phyloP scores from a whole-genome alignment of 2,797 vertebrate genomes.

The Podarcis siculus region DNA sequence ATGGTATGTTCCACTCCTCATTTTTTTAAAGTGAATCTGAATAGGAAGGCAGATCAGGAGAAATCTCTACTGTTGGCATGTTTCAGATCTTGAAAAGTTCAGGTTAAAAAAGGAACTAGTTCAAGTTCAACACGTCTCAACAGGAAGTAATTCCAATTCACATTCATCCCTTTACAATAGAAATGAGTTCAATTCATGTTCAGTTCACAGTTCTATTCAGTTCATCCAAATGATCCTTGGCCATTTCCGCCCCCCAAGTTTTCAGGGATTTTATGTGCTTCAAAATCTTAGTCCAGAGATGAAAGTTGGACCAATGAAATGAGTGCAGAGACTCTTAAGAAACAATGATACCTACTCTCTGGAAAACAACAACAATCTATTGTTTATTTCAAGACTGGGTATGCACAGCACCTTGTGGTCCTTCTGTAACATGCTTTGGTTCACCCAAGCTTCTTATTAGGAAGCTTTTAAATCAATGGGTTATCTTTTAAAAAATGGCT shows the following conservation, averaged over 20 bases:
- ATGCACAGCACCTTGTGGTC: neutral
- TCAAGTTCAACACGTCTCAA: no score
- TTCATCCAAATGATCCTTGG: no score
- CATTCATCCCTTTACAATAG: no score
- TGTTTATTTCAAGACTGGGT: neutral
- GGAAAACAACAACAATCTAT: neutral
- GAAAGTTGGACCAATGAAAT: neutral
- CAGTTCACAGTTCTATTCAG: no score
- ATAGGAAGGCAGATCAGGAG: neutral
- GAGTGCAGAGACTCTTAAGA: neutral
- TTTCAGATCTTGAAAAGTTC: no score
- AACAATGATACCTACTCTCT: neutral
- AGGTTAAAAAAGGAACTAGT: no score
- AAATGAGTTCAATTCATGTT: no score
- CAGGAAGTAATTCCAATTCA: no score
- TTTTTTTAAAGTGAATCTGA: no score
- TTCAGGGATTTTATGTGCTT: neutral
- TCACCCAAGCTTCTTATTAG: neutral
- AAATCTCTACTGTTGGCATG: neutral
- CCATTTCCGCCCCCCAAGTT: neutral
- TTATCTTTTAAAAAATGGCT: neutral
- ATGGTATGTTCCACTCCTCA: neutral
- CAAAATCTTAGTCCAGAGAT: neutral
- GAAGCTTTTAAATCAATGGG: neutral
- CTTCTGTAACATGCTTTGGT: neutral